Percentiles rank a stretch among this genome's conserved stretches.
Evolutionary conservation across 2,888 invertebrate genomes (phyloP).

Genomic region (Tinea trinotella): DNA sequence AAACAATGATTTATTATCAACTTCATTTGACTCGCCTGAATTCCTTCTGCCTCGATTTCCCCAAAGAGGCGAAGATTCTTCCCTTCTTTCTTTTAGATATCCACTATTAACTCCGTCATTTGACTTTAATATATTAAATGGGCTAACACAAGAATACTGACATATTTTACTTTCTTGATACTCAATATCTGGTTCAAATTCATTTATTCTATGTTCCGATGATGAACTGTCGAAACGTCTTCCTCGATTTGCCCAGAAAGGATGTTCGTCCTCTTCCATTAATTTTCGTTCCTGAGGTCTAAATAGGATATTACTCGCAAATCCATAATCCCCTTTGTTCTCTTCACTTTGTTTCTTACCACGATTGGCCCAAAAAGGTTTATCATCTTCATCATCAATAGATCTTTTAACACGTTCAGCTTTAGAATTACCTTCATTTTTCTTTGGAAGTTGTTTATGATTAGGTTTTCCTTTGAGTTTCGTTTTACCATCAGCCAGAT

Average conservation of each 20-base stretch:
- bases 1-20: constrained; percentile 31
- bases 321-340: constrained; percentile 21
- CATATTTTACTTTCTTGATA: not conserved
- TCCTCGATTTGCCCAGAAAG: constrained; percentile 58
- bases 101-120: not conserved
- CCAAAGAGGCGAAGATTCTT: constrained; percentile 43
- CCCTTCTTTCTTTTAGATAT: constrained; percentile 26
- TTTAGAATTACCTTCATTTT: constrained; percentile 15
- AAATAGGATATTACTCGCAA: not conserved
- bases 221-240: constrained; percentile 42
- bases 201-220: constrained; percentile 19
- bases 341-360: constrained; percentile 34
- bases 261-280: constrained; percentile 30
- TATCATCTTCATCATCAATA: constrained; percentile 31
- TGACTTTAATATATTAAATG: not conserved
- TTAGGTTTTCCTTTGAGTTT: constrained; percentile 33
- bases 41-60: constrained; percentile 39
- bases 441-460: constrained; percentile 30
- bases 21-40: constrained; percentile 29
- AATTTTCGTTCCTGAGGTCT: not conserved
- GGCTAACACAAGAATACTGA: not conserved
- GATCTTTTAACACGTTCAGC: constrained; percentile 44
- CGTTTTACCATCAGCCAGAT: constrained; percentile 40
- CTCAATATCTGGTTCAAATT: not conserved
- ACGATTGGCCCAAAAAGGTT: constrained; percentile 38